These are phyloP conservation scores for Amphipyra berbera DNA, from an alignment of 2,888 invertebrate genomes.

Conservation along the genomic window DNA sequence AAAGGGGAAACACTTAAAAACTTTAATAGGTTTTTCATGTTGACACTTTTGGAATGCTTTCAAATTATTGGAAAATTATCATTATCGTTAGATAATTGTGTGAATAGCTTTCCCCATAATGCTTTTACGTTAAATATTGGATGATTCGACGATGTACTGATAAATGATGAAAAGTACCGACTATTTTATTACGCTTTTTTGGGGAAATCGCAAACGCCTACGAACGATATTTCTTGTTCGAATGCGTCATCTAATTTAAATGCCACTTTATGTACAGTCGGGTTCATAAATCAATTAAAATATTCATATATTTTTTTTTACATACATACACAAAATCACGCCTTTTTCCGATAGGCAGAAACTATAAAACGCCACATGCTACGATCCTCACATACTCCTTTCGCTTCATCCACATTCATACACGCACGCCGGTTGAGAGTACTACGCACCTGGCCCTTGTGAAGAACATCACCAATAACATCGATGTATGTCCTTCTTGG, in stretches of 20 bases:
- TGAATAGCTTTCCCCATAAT: conserved; percentile 47
- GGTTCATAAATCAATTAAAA: too few relatives aligned
- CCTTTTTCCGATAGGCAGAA: too few relatives aligned
- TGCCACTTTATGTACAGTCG: not conserved
- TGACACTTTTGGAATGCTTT: conserved; percentile 70
- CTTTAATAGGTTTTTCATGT: conserved; percentile 87
- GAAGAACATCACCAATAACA: too few relatives aligned
- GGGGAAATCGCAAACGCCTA: conserved; percentile 19
- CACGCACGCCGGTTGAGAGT: too few relatives aligned
- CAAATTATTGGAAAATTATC: conserved; percentile 69
- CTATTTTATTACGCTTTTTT: conserved; percentile 46
- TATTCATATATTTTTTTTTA: too few relatives aligned
- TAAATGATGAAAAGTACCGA: conserved; percentile 58
- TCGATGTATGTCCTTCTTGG: too few relatives aligned
- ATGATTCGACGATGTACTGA: conserved; percentile 50
- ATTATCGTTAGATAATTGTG: conserved; percentile 59
- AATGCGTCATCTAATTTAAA: conserved; percentile 18
- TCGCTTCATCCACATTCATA: too few relatives aligned
- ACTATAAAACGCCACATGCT: too few relatives aligned
- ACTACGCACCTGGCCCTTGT: too few relatives aligned
- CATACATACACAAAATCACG: too few relatives aligned
- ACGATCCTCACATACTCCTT: too few relatives aligned
- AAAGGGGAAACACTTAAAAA: conserved; percentile 82
- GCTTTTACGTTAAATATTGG: conserved; percentile 54
- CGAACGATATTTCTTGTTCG: conserved; percentile 7